Conservation (phyloP, 2,888 invertebrate genomes). For the Drosophila leonis region DNA sequence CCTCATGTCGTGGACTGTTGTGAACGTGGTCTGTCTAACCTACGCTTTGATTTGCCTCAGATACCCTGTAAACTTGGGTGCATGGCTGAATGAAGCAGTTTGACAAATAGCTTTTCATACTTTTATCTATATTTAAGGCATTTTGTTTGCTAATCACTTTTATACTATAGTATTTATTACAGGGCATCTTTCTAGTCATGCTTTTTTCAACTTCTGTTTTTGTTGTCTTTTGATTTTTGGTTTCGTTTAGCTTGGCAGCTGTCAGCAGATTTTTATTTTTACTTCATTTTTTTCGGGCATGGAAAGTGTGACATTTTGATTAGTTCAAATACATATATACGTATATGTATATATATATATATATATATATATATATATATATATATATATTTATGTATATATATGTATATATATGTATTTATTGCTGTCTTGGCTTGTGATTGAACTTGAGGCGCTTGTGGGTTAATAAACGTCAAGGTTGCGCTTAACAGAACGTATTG, state of each 20-base stretch:
- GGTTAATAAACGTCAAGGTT: conserved; percentile 76
- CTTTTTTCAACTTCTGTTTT: conserved; percentile 2
- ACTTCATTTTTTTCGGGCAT: conserved; percentile 52
- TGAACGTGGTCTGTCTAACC: conserved; percentile 2
- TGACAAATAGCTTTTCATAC: too few relatives aligned
- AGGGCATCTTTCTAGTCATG: conserved; percentile 33
- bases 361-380: neutral
- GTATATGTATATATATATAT: neutral
- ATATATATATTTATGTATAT: too few relatives aligned
- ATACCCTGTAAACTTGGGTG: conserved; percentile 19
- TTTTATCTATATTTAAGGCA: neutral
- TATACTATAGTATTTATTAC: neutral
- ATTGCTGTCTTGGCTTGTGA: conserved; percentile 55
- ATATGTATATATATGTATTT: conserved; percentile 9
- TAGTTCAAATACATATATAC: conserved; percentile 55
- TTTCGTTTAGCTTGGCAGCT: conserved; percentile 65
- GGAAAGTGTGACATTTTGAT: conserved; percentile 80
- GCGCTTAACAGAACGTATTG: conserved; percentile 38
- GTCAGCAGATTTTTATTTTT: conserved; percentile 65
- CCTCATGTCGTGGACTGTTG: conserved; percentile 14
- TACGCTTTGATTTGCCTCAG: conserved; percentile 24
- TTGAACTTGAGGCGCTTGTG: conserved; percentile 72
- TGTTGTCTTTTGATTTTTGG: conserved; percentile 49
- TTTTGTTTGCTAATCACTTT: neutral
- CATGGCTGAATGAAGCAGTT: neutral